These are phyloP conservation scores for Sceliomorpha sp. DNA, from an alignment of 2,888 invertebrate species.

Conservation along the genomic window DNA sequence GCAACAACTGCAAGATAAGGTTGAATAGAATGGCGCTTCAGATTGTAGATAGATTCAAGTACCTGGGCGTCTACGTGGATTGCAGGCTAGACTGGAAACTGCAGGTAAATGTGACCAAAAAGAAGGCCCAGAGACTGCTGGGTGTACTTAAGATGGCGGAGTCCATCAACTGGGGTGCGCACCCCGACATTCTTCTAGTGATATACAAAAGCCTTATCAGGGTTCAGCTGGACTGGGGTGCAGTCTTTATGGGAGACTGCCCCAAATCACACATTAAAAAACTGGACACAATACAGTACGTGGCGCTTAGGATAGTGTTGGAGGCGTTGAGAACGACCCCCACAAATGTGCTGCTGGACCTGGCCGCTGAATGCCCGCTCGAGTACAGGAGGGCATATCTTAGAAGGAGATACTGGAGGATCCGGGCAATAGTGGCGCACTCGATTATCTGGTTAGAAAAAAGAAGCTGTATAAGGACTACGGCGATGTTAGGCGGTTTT, in stretches of 20 bases:
- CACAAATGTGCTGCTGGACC: conserved; percentile 2
- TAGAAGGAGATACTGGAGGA: conserved; percentile 1
- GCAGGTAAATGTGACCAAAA: background rate
- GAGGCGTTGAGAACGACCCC: conserved; percentile 4
- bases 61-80: conserved; percentile 2
- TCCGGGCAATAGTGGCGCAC: too few species aligned
- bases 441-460: too few species aligned
- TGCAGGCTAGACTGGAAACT: background rate
- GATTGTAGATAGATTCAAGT: conserved; percentile 4
- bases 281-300: background rate
- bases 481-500: too few species aligned
- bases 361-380: background rate
- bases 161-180: conserved; percentile 6
- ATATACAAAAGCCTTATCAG: conserved; percentile 1
- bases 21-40: background rate
- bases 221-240: conserved; percentile 3
- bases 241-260: background rate
- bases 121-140: too few species aligned
- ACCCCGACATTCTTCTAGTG: too few species aligned
- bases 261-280: background rate
- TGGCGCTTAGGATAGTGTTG: background rate
- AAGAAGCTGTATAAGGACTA: too few species aligned
- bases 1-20: too few species aligned
- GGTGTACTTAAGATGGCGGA: too few species aligned
- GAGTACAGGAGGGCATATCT: background rate